phyloP scores from a whole-genome alignment of 2,113 vertebrate species.

The Sinocyclocheilus grahami region DNA sequence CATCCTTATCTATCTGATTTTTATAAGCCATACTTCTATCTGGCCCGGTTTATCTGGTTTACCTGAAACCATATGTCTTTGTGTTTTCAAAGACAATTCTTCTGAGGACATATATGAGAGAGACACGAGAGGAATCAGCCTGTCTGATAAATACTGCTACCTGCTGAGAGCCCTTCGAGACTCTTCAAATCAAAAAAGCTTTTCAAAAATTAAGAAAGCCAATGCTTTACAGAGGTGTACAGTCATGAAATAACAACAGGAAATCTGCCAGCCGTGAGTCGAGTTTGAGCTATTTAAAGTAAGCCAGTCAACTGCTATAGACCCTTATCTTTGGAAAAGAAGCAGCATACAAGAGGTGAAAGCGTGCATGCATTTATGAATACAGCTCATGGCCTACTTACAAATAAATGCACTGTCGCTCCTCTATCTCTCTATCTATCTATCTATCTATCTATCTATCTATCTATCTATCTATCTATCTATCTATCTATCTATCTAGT shows the following conservation, averaged over 20 bases:
- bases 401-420: conserved; percentile 47
- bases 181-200: conserved; percentile 12
- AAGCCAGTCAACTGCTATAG: conserved; percentile 28
- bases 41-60: conserved; percentile 5
- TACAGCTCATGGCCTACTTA: conserved; percentile 57
- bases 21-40: too few species aligned
- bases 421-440: conserved; percentile 13
- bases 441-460: conserved; percentile 15
- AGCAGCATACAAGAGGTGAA: conserved; percentile 39
- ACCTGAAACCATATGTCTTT: background rate
- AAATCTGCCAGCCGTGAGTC: conserved; percentile 18
- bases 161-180: conserved; percentile 8
- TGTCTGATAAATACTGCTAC: background rate
- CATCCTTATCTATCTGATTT: too few species aligned
- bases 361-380: conserved; percentile 63
- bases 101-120: background rate
- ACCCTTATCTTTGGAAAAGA: conserved; percentile 39
- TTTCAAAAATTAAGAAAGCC: conserved; percentile 27
- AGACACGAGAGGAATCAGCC: background rate
- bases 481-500: background rate
- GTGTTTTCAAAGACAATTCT: background rate
- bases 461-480: too few species aligned
- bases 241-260: conserved; percentile 14
- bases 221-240: conserved; percentile 12
- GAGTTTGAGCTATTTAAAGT: conserved; percentile 48